Base-by-base conservation (phyloP, 2,113 vertebrate species). In the Nematolebias whitei region DNA sequence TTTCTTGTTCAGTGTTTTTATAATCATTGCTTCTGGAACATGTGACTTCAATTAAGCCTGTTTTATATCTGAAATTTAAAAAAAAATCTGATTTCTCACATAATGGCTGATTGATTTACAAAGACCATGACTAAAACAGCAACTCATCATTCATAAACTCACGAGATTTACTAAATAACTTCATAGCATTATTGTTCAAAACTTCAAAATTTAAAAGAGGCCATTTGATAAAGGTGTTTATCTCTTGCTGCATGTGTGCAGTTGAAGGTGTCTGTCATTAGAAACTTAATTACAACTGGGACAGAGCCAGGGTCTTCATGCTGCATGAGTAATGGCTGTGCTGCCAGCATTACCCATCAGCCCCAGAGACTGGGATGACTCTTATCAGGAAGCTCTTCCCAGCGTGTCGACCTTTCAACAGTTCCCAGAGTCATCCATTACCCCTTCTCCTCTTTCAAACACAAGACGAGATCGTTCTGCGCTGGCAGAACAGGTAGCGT, bases 381-480 rank as follows among this genome's bases (percentile, higher is more conserved):
- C 77, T 75, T 55, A 83, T 76, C 77, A 52, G 55, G 54, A 35
- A 76, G 71, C 61, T 83, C 70, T 54, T 54, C 60, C 26, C 62
- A 73, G 54, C 60, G 49, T 74, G 45, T 29, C 76, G 73, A 81
- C 80, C 79, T 88, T 83, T 86, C 47, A 58, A 11, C 74, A 47
- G 53, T 47, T 73, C 43, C 19, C 67, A 50, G 39, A 73, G 32
- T 71, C 51, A 2, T 38, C 67, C 18, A 26, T 48, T 63, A 63
- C 23, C 52, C 54, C 66, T 15, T 59, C n/a, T 39, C 11, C 16
- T 19, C 32, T 23, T 41, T 26, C 13, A 59, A 44, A 47, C 16
- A 26, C 54, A 58, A 44, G 23, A 18, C 50, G 43, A 18, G 20
- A 47, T 44, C 26, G 12, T 19, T 35, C 19, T 62, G 44, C 63